Conservation (phyloP, 2,888 invertebrate genomes). For the Cheilosia variabilis region DNA sequence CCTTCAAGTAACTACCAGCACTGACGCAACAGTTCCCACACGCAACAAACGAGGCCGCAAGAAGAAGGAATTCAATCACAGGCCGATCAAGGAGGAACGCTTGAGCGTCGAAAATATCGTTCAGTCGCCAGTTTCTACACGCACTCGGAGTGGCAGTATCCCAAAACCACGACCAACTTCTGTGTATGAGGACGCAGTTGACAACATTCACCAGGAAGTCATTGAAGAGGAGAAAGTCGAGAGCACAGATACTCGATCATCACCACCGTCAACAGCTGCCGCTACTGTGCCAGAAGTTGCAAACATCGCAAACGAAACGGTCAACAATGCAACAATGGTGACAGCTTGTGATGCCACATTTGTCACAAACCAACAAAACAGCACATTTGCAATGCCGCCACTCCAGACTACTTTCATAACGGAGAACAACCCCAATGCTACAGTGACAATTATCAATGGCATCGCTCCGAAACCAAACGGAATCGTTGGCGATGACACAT, state of each 20-base stretch:
- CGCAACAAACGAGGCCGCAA: slow-evolving; percentile 78
- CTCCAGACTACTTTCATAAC: slow-evolving; percentile 77
- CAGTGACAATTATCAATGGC: slow-evolving; percentile 70
- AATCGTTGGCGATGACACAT: slow-evolving; percentile 76
- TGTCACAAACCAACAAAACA: slow-evolving; percentile 74
- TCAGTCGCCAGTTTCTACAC: slow-evolving; percentile 78
- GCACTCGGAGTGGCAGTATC: slow-evolving; percentile 78
- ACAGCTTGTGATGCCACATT: slow-evolving; percentile 77
- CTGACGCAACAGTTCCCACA: slow-evolving; percentile 30
- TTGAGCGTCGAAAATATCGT: slow-evolving; percentile 77
- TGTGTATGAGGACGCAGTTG: slow-evolving; percentile 84
- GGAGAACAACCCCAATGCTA: slow-evolving; percentile 77
- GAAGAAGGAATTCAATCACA: slow-evolving; percentile 78
- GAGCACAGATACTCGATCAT: neutral
- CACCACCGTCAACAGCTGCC: slow-evolving; percentile 23
- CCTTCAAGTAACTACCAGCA: slow-evolving; percentile 56
- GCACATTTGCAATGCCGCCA: slow-evolving; percentile 76
- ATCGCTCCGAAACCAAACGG: slow-evolving; percentile 41
- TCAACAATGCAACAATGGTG: slow-evolving; percentile 74
- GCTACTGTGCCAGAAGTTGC: slow-evolving; percentile 20
- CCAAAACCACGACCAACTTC: slow-evolving; percentile 78
- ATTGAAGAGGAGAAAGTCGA: slow-evolving; percentile 16
- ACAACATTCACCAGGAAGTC: slow-evolving; percentile 52
- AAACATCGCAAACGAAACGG: slow-evolving; percentile 74
- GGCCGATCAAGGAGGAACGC: slow-evolving; percentile 82